phyloP scores from a whole-genome alignment of 2,113 vertebrate species.

The Lophotis ruficrista region DNA sequence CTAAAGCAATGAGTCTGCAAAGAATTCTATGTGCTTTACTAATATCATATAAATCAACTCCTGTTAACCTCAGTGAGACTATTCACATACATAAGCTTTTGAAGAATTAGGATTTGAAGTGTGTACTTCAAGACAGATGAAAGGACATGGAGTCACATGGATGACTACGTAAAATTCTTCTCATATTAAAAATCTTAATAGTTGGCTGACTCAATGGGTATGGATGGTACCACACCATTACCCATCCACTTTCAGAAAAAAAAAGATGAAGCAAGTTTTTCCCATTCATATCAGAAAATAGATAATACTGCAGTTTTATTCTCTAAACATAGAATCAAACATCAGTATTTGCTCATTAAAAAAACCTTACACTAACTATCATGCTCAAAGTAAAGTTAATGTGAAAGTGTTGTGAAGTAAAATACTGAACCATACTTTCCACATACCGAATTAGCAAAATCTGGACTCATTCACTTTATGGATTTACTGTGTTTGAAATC shows the following conservation, averaged over 20 bases:
- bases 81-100: not conserved
- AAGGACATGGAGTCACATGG: accelerated
- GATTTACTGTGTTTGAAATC: not conserved
- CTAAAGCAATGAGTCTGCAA: not conserved
- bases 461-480: not conserved
- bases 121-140: not conserved
- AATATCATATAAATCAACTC: not conserved
- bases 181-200: not conserved
- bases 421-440: not conserved
- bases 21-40: not conserved
- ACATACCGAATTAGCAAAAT: not conserved
- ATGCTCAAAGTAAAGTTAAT: not conserved
- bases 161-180: not conserved
- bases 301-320: not conserved
- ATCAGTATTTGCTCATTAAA: not conserved
- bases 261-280: not conserved
- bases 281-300: not conserved
- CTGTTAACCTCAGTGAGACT: not conserved
- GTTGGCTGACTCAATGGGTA: not conserved
- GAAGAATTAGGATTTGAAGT: not conserved
- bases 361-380: not conserved
- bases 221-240: not conserved
- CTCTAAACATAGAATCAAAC: not conserved
- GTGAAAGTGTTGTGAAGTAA: not conserved
- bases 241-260: not conserved